phyloP scores from a whole-genome alignment of 2,113 vertebrate genomes.

The western clawed frog (Xenopus tropicalis) region DNA sequence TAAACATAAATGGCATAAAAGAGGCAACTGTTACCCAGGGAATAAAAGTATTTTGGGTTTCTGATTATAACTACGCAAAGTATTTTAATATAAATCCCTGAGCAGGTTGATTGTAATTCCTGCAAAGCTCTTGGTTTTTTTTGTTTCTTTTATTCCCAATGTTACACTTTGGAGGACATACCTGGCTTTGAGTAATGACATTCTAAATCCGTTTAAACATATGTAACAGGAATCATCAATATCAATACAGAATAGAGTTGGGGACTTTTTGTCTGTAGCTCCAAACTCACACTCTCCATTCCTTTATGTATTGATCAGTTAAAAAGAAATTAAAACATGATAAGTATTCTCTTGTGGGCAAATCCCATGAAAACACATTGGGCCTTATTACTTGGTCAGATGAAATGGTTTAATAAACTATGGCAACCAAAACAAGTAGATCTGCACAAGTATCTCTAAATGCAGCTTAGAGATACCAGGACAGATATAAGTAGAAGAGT shows the following conservation, averaged over 20 bases:
- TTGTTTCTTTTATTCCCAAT: conserved; percentile 38
- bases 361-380: too few species aligned
- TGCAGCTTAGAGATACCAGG: too few species aligned
- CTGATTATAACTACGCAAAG: conserved; percentile 51
- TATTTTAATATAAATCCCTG: conserved; percentile 49
- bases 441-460: too few species aligned
- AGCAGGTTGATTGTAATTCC: conserved; percentile 53
- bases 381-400: too few species aligned
- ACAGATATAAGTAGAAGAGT: too few species aligned
- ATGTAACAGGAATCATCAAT: conserved; percentile 39
- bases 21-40: conserved; percentile 52
- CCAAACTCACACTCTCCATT: too few species aligned
- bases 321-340: too few species aligned
- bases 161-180: conserved; percentile 48
- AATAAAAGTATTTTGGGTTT: conserved; percentile 44
- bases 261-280: conserved; percentile 14
- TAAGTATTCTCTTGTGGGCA: too few species aligned
- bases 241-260: conserved; percentile 35
- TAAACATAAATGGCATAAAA: conserved; percentile 54
- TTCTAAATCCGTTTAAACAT: conserved; percentile 47
- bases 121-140: conserved; percentile 45
- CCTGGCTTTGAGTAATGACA: conserved; percentile 23
- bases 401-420: too few species aligned
- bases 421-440: too few species aligned
- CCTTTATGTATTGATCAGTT: too few species aligned